These are phyloP conservation scores for Chiloscyllium punctatum DNA, from an alignment of 2,797 vertebrate genomes.

Conservation along the genomic window DNA sequence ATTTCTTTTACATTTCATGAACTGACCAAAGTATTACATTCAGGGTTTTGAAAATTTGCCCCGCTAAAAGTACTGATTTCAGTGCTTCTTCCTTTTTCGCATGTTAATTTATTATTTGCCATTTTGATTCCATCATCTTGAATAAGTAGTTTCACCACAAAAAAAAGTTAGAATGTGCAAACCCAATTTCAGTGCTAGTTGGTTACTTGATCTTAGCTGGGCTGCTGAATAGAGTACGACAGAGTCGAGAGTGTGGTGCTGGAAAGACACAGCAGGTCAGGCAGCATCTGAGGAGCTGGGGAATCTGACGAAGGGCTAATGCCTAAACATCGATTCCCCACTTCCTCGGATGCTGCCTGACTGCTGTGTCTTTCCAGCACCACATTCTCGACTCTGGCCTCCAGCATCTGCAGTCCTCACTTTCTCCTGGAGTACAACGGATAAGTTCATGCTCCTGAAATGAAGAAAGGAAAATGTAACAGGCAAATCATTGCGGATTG, in stretches of 20 bases:
- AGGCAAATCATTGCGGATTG: not conserved
- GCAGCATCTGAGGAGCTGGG: no score
- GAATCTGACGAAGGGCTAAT: no score
- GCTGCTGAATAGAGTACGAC: not conserved
- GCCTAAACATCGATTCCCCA: no score
- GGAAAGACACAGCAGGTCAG: no score
- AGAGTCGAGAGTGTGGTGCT: no score
- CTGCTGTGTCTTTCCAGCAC: no score
- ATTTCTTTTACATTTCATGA: slow-evolving; percentile 2
- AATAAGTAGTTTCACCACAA: not conserved
- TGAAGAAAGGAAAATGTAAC: not conserved
- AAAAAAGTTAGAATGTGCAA: not conserved
- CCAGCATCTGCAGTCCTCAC: no score
- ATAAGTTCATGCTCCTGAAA: not conserved
- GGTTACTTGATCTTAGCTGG: not conserved
- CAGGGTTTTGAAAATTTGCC: not conserved
- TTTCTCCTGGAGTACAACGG: not conserved
- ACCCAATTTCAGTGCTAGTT: not conserved
- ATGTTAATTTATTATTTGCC: not conserved
- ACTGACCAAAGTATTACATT: slow-evolving; percentile 22
- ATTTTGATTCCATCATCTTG: not conserved
- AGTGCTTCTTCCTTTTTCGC: not conserved
- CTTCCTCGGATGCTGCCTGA: no score
- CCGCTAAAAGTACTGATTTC: not conserved
- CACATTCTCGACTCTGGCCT: no score